Percentiles rank a stretch among this genome's conserved stretches.
phyloP scores from a whole-genome alignment of 2,888 invertebrate genomes.

The Lycaena phlaeas region DNA sequence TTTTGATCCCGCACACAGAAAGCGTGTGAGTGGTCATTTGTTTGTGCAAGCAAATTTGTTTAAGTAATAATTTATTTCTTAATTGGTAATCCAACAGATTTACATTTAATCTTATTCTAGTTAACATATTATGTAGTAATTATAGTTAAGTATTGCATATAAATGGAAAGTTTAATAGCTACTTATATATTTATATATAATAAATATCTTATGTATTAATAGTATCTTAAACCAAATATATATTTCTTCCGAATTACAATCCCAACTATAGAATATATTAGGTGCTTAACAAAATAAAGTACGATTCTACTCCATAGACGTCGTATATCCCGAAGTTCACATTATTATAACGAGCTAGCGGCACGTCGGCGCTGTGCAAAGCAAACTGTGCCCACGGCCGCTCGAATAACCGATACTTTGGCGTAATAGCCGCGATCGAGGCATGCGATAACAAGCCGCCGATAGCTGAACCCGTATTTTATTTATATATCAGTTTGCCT shows the following conservation, averaged over 20 bases:
- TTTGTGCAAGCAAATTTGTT: no score
- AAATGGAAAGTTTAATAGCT: no score
- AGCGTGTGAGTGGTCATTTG: conserved; percentile 30
- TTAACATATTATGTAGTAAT: no score
- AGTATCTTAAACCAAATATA: no score
- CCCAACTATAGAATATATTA: not conserved
- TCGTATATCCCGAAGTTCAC: conserved; percentile 68
- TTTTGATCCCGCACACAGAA: conserved; percentile 46
- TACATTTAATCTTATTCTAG: no score
- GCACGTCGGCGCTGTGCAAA: conserved; percentile 52
- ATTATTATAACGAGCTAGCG: conserved; percentile 71
- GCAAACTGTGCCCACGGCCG: conserved; percentile 66
- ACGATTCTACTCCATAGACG: conserved; percentile 51
- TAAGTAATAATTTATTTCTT: no score
- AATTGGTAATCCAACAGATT: no score
- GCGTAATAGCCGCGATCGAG: conserved; percentile 62
- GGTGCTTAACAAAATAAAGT: conserved; percentile 9
- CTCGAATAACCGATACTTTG: conserved; percentile 65
- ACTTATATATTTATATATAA: no score
- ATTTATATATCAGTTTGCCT: conserved; percentile 69
- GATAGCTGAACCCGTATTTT: conserved; percentile 73
- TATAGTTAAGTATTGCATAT: no score
- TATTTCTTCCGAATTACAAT: no score
- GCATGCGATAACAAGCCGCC: conserved; percentile 73
- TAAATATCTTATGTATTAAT: no score